phyloP scores from a whole-genome alignment of 2,797 vertebrate genomes.

The Hapalemur alaotrensis region DNA sequence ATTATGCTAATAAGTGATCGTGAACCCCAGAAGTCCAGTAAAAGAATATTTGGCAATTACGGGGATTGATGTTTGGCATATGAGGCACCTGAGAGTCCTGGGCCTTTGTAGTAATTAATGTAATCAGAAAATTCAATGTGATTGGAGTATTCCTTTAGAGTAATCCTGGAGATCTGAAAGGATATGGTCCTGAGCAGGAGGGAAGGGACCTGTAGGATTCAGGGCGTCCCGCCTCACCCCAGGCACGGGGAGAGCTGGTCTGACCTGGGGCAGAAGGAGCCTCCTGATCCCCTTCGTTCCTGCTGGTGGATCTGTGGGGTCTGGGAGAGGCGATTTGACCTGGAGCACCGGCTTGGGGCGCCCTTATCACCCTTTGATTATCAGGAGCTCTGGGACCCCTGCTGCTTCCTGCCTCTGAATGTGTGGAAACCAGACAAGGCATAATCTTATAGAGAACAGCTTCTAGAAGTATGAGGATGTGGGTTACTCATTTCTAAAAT shows the following conservation, averaged over 20 bases:
- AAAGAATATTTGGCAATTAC: background rate
- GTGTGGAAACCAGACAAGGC: background rate
- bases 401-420: background rate
- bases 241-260: too few relatives aligned
- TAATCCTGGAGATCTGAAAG: background rate
- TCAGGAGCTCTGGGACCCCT: background rate
- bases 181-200: background rate
- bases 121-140: background rate
- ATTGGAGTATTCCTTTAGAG: too few relatives aligned
- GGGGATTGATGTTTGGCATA: background rate
- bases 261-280: background rate
- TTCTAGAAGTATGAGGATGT: background rate
- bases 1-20: background rate
- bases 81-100: too few relatives aligned
- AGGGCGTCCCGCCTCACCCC: fast-evolving
- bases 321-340: background rate
- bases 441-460: background rate
- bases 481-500: background rate
- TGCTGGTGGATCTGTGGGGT: fast-evolving
- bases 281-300: fast-evolving
- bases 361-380: background rate
- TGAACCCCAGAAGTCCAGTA: background rate
- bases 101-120: background rate
- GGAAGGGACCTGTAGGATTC: background rate
- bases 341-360: background rate